These are phyloP conservation scores for Lobophora halterata DNA, from an alignment of 2,888 invertebrate genomes.

Conservation along the genomic window DNA sequence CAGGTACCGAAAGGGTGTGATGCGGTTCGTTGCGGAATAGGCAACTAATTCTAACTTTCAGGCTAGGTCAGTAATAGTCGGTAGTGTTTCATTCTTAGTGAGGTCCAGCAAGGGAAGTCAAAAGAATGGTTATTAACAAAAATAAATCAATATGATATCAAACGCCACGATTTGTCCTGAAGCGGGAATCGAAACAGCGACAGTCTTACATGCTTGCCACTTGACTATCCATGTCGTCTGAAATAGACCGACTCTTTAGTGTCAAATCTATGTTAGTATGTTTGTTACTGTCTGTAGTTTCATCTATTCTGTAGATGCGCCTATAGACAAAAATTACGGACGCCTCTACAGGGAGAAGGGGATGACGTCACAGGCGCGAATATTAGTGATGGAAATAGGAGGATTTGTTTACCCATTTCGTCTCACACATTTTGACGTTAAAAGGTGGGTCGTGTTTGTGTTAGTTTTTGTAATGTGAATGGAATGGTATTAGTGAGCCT, in stretches of 20 bases:
- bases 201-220: no score
- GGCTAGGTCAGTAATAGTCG: not conserved
- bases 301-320: slow-evolving; percentile 2
- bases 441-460: slow-evolving; percentile 70
- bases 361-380: slow-evolving; percentile 68
- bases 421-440: slow-evolving; percentile 80
- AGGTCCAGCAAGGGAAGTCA: no score
- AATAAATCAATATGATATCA: no score
- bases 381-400: slow-evolving; percentile 81
- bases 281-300: no score
- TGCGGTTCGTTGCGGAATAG: not conserved
- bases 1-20: slow-evolving; percentile 63
- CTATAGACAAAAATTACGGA: slow-evolving; percentile 73
- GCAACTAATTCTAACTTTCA: not conserved
- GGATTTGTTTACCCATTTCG: slow-evolving; percentile 82
- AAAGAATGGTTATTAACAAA: no score
- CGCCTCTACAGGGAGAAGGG: slow-evolving; percentile 52
- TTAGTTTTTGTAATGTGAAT: slow-evolving; percentile 37
- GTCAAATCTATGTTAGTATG: no score
- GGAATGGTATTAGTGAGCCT: slow-evolving; percentile 11
- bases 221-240: no score
- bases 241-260: no score
- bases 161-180: no score
- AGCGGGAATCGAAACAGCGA: no score
- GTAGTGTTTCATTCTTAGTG: not conserved